phyloP scores from a whole-genome alignment of 2,797 vertebrate genomes.

The Cynodonichthys magdalenae region DNA sequence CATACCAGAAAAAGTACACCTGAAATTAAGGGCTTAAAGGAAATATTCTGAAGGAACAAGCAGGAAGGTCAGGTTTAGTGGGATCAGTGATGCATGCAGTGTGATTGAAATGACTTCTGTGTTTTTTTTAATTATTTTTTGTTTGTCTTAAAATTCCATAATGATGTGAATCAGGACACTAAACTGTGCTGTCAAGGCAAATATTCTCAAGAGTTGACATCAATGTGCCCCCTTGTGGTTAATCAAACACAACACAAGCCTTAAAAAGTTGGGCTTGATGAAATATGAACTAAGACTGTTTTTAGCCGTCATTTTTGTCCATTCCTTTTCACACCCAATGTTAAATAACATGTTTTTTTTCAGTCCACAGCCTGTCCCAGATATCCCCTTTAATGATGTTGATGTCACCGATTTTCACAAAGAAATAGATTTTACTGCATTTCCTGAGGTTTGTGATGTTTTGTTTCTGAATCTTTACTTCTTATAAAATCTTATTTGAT shows the following conservation, averaged over 20 bases:
- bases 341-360: slow-evolving; percentile 6
- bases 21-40: background rate
- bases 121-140: background rate
- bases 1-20: too few species aligned
- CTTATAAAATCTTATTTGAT: background rate
- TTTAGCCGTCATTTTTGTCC: background rate
- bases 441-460: slow-evolving; percentile 73
- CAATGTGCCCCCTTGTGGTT: slow-evolving; percentile 63
- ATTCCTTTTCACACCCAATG: background rate
- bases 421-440: slow-evolving; percentile 39
- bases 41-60: background rate
- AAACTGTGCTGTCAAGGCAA: background rate
- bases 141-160: background rate
- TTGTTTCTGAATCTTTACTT: background rate
- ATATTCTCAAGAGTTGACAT: slow-evolving; percentile 15
- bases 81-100: slow-evolving; percentile 3
- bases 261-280: background rate
- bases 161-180: slow-evolving; percentile 5
- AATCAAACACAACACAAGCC: slow-evolving; percentile 13
- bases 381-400: slow-evolving; percentile 25
- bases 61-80: too few species aligned
- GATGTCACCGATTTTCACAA: slow-evolving; percentile 14
- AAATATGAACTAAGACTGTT: background rate
- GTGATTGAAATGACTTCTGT: background rate
- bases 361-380: slow-evolving; percentile 34